Evolutionary conservation across 2,888 invertebrate species (phyloP), one percentile per base, ranked within the genome.

Genomic region (Platycheirus rosarum): DNA sequence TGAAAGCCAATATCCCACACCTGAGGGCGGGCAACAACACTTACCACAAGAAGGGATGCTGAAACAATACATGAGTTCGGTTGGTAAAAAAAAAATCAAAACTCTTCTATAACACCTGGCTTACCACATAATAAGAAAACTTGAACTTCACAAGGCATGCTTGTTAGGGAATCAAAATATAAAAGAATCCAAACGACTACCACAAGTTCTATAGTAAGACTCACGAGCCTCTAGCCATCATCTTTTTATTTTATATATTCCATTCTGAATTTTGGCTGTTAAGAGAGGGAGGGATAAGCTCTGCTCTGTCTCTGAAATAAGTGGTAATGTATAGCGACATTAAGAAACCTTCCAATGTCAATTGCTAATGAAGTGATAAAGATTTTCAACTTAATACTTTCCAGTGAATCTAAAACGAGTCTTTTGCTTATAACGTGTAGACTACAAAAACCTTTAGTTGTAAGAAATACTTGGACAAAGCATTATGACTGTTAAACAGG

Each of bases 1-100:
- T 29, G 55, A 18, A 80, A 77, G 2, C 82, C 82, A 37, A 82
- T 82, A 6, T 82, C 40, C 48, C 53, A 82, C 18, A 82, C 63
- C 48, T 82, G 82, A 13, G 82, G 82, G 3, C 66, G 82, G 2
- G 37, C 71, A 26, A 23, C 29, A 0, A 73, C 77, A 6, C 49
- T 23, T 11, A 18, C 71, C 37, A 68, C 16, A 0, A 73, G 18
- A 4, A 77, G 40, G 11, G 46, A 16, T 8, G 16, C 70, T 76
- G 11, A 8, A 29, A 55, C 8, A 42, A 6, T 4, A 32, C 40
- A 20, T n/a, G n/a, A 2, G 0, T 44, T 20, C 9, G 4, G 20
- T 35, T 8, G 9, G 14, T 14, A 7, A 3, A 35, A 3, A 53
- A 11, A 23, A 35, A 16, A 3, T 53, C 18, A 1, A 14, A 37